Evolutionary conservation across 2,797 vertebrate genomes (phyloP).

Genomic region (Alauda arvensis): DNA sequence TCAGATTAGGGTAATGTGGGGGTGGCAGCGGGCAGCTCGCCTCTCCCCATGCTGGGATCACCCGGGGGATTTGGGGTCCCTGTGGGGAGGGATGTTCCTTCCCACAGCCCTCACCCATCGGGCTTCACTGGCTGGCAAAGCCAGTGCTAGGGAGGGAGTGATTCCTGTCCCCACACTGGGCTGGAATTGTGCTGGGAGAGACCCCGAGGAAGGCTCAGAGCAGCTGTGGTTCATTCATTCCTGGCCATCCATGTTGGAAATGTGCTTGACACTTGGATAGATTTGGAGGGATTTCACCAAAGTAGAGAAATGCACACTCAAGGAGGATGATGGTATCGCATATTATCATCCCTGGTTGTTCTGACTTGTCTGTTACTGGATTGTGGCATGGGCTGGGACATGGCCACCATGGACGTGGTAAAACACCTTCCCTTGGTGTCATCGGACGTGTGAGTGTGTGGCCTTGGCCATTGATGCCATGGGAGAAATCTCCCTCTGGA

Average conservation of each 20-base stretch:
- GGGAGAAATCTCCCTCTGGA: not conserved
- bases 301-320: rapidly evolving
- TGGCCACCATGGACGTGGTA: rapidly evolving
- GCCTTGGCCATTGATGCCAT: rapidly evolving
- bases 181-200: not conserved
- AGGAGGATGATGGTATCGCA: not conserved
- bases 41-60: rapidly evolving
- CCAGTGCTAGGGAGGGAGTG: not conserved
- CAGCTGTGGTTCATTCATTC: rapidly evolving
- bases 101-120: rapidly evolving
- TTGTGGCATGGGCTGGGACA: not conserved
- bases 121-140: not conserved
- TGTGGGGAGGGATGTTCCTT: not conserved
- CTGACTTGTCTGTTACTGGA: not conserved
- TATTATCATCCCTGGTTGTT: not conserved
- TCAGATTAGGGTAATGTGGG: not conserved
- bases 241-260: not conserved
- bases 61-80: not conserved
- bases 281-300: not conserved
- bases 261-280: not conserved
- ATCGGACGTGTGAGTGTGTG: rapidly evolving
- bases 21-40: not conserved
- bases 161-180: not conserved
- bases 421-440: not conserved
- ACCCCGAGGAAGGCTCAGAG: rapidly evolving